Conservation (phyloP, 2,113 vertebrate species). For the Laterallus jamaicensis region DNA sequence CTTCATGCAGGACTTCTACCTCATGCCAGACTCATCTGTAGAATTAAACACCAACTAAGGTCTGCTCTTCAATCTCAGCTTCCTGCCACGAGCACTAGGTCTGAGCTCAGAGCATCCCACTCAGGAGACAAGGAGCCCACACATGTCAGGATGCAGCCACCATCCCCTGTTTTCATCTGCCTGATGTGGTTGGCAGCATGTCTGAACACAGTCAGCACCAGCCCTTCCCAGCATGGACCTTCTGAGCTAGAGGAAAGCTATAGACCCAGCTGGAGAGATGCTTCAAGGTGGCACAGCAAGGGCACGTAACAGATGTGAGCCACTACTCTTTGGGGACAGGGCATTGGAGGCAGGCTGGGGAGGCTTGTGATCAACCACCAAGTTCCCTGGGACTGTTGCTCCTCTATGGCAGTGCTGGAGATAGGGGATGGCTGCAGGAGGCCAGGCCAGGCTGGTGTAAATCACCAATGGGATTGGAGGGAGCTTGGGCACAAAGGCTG, state of each 20-base stretch:
- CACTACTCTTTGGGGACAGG: not conserved
- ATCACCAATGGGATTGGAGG: not conserved
- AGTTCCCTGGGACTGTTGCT: not conserved
- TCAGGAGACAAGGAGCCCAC: not conserved
- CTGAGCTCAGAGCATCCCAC: not conserved
- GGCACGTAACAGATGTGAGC: not conserved
- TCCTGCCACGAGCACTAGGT: not conserved
- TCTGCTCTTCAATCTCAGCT: not conserved
- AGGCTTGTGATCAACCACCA: not conserved
- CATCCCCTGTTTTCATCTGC: not conserved
- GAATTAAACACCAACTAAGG: not conserved
- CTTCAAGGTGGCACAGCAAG: not conserved
- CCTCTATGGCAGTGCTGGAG: not conserved
- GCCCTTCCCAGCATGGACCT: not conserved
- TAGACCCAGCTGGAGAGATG: not conserved
- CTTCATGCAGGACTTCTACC: not conserved
- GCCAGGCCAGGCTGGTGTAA: not conserved
- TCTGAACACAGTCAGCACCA: not conserved
- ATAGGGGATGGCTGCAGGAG: not conserved
- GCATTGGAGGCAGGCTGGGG: not conserved
- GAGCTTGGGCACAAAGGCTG: not conserved
- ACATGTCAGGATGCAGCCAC: rapidly evolving
- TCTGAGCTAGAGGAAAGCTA: not conserved
- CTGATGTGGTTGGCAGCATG: not conserved
- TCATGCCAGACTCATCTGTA: not conserved